A percentile compares a stretch with the other conserved stretches of the same genome.
These are phyloP conservation scores for Drosophila pandora DNA, from an alignment of 1,140 invertebrate species.

Conservation along the genomic window DNA sequence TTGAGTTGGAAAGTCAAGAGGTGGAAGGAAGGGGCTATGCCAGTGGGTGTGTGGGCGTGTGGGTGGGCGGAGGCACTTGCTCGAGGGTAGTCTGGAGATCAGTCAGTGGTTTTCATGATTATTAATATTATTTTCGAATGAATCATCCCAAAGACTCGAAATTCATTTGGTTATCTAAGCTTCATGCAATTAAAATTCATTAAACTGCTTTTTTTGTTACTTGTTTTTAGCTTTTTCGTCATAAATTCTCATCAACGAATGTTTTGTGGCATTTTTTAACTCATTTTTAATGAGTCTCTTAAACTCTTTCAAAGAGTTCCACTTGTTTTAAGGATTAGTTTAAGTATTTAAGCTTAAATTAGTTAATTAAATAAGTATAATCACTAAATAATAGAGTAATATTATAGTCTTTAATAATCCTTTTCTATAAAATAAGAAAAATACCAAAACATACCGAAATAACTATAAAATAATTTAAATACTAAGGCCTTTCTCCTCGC, in stretches of 20 bases:
- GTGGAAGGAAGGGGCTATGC: no score
- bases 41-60: not conserved
- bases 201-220: constrained; percentile 26
- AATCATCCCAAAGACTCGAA: constrained; percentile 16
- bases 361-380: no score
- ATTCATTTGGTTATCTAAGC: constrained; percentile 65
- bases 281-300: not conserved
- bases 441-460: no score
- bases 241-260: constrained; percentile 38
- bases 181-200: constrained; percentile 75
- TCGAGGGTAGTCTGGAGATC: constrained; percentile 9
- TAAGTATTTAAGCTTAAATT: no score
- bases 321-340: no score
- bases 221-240: constrained; percentile 17
- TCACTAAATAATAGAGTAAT: no score
- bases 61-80: constrained; percentile 14
- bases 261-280: not conserved
- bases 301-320: no score
- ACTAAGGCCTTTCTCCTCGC: no score
- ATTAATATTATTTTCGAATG: not conserved
- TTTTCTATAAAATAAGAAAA: no score
- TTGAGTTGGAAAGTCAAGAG: constrained; percentile 10
- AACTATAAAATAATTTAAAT: no score
- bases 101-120: not conserved
- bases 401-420: no score